Evolutionary conservation across 2,113 vertebrate genomes (phyloP).

Genomic region (Pterocles orientalis): DNA sequence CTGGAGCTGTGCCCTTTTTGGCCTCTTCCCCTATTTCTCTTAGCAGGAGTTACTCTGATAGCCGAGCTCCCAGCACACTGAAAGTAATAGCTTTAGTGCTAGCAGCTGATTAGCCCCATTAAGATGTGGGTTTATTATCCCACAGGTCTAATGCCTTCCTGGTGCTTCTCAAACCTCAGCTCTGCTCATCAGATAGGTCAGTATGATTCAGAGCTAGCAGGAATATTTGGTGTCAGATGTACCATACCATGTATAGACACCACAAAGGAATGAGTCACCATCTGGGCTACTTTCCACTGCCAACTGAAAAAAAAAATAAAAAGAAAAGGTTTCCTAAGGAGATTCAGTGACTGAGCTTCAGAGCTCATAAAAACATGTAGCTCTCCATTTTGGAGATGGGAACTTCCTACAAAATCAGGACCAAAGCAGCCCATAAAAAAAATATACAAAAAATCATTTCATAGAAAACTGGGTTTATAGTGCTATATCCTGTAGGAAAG

Average conservation of each 20-base stretch:
- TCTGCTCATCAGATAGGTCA: not conserved
- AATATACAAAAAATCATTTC: not conserved
- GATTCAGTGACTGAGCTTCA: not conserved
- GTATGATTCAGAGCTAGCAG: not conserved
- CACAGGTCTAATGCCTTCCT: not conserved
- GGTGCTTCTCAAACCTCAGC: not conserved
- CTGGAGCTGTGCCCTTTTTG: not conserved
- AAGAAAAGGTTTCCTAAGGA: rapidly evolving
- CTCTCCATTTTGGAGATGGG: not conserved
- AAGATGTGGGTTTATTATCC: not conserved
- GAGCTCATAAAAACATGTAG: not conserved
- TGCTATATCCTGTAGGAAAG: not conserved
- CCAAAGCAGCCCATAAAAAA: not conserved
- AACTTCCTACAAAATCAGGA: not conserved
- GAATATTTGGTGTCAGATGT: not conserved
- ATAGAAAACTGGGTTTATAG: not conserved
- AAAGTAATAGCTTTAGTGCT: not conserved
- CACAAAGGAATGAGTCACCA: not conserved
- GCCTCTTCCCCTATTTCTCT: not conserved
- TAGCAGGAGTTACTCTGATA: not conserved
- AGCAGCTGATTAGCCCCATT: not conserved
- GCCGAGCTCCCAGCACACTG: not conserved
- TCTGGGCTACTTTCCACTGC: not conserved
- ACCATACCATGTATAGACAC: not conserved
- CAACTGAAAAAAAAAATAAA: not conserved